Base-by-base conservation (phyloP, 2,113 vertebrate species). In the Megaceryle torquata region DNA sequence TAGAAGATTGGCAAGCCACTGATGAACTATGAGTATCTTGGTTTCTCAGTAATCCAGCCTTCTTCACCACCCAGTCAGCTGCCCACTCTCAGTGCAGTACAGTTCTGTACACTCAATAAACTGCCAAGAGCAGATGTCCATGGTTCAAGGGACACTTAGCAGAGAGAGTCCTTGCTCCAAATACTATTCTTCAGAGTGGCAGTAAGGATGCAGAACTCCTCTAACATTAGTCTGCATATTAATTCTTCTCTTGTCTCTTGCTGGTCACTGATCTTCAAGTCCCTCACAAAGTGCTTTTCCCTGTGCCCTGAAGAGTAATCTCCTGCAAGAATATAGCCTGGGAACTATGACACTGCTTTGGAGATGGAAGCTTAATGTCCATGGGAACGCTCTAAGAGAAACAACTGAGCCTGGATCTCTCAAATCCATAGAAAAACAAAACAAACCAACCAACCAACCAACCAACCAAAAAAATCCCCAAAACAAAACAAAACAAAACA, bases 21-120 rank as follows among this genome's bases (percentile, higher is more conserved):
- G 51, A 31, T 35, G 31, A 75, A 13, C 21, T 44, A 21, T 0
- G 3, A 12, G 13, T 54, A 37, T 13, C 22, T 46, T 1, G 1
- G 4, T 65, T 93, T 82, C 53, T 69, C 63, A 21, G 48, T 19
- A 60, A 65, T 33, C 10, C 59, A 77, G 1, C 6, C 65, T 64
- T 64, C 50, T 28, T 60, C 1, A 0, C 25, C 72, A 12, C 6
- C 14, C 33, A n/a, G 33, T 18, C 37, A 70, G 44, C 63, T 64
- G 63, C 22, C 43, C 2, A 0, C 15, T 43, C 8, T 31, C 46
- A 46, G 15, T 10, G 39, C 25, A 51, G 29, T 4, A 25, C 16
- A 59, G 9, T 9, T 68, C 48, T 54, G 41, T 41, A 50, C 28
- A 37, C 13, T 48, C 29, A 13, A 17, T 24, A 68, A 26, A 53